Conservation (phyloP, 2,113 vertebrate species). For the Larimichthys polyactis region DNA sequence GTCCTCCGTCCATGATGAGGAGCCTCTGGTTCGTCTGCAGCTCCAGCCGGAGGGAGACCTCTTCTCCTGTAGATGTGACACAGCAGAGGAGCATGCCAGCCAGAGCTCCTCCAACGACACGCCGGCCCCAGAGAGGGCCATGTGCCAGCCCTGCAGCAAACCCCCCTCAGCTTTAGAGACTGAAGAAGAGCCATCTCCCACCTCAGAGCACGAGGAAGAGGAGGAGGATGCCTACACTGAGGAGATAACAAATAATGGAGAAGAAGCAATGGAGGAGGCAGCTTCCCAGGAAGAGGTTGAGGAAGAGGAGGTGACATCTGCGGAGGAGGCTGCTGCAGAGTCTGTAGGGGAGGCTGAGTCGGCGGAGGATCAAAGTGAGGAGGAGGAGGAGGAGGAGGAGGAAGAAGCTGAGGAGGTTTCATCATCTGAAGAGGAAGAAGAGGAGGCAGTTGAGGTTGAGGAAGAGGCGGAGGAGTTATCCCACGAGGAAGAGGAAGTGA, state of each 20-base stretch:
- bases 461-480: slow-evolving; percentile 21
- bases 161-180: slow-evolving; percentile 22
- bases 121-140: slow-evolving; percentile 79
- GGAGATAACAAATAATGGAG: slow-evolving; percentile 39
- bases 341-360: slow-evolving; percentile 16
- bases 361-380: background rate
- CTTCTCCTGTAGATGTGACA: slow-evolving; percentile 80
- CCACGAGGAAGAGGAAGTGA: slow-evolving; percentile 7
- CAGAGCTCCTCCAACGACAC: slow-evolving; percentile 86
- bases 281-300: slow-evolving; percentile 23
- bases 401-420: slow-evolving; percentile 8
- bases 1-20: slow-evolving; percentile 75
- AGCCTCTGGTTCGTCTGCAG: slow-evolving; percentile 75
- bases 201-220: slow-evolving; percentile 59
- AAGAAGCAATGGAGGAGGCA: slow-evolving; percentile 41
- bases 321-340: slow-evolving; percentile 26
- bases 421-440: background rate
- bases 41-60: slow-evolving; percentile 77
- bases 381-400: slow-evolving; percentile 16
- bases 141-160: slow-evolving; percentile 80
- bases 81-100: slow-evolving; percentile 72
- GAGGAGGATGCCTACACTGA: slow-evolving; percentile 21
- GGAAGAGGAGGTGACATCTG: slow-evolving; percentile 34
- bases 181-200: slow-evolving; percentile 36
- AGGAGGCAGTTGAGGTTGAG: background rate